A percentile compares a stretch with the other conserved stretches of the same genome.
Evolutionary conservation across 92 coral and sea anemone species (phyloP).

Genomic region (Ricordea florida): DNA sequence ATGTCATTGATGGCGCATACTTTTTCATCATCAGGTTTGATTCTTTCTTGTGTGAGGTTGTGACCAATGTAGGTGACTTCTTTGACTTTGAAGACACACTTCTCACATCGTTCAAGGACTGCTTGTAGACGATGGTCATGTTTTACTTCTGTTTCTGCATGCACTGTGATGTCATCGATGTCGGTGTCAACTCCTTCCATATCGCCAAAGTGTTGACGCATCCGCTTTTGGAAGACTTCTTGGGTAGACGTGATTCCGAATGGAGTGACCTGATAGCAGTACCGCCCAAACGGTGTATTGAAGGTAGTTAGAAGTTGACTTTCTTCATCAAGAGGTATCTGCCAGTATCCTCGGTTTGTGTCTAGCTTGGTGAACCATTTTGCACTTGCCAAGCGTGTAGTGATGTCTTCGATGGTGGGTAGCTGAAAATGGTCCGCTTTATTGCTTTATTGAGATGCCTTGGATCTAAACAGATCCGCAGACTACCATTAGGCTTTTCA

Average conservation of each 20-base stretch:
- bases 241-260: constrained; percentile 40
- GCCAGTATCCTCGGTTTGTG: constrained; percentile 45
- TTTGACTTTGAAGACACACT: constrained; percentile 27
- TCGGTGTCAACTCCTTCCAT: constrained; percentile 43
- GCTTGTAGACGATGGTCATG: constrained; percentile 45
- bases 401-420: constrained; percentile 44
- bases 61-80: constrained; percentile 53
- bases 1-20: constrained; percentile 15
- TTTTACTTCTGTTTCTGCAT: constrained; percentile 15
- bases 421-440: constrained; percentile 22
- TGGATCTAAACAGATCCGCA: constrained; percentile 41
- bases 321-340: constrained; percentile 15
- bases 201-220: constrained; percentile 28
- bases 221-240: constrained; percentile 38
- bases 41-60: constrained; percentile 14
- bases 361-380: constrained; percentile 48
- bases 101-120: constrained; percentile 45
- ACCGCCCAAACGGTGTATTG: constrained; percentile 22
- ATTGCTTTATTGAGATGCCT: constrained; percentile 42
- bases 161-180: constrained; percentile 33
- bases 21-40: constrained; percentile 10
- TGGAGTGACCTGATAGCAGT: constrained; percentile 32
- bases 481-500: constrained; percentile 34
- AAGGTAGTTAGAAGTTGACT: constrained; percentile 36
- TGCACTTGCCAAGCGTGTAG: constrained; percentile 30